Conservation (phyloP, 2,888 invertebrate genomes). For the Mythimna impura region DNA sequence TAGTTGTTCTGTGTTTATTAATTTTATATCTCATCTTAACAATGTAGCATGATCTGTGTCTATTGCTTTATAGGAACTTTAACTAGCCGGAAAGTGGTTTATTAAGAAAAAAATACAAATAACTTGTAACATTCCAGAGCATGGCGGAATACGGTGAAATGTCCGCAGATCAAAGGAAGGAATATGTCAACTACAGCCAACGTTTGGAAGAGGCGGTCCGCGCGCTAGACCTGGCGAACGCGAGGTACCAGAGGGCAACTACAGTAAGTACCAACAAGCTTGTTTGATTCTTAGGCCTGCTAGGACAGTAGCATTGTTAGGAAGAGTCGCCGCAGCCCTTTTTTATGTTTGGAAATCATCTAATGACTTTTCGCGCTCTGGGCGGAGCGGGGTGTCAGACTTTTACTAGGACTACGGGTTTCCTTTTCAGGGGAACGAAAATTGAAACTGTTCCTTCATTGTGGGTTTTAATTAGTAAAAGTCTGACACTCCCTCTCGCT, state of each 20-base stretch:
- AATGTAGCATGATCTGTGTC: not conserved
- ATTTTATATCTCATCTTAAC: not conserved
- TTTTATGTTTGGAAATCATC: too few species aligned
- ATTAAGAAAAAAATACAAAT: not conserved
- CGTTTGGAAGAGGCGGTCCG: constrained; percentile 71
- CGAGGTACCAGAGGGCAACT: constrained; percentile 71
- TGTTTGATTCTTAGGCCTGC: not conserved
- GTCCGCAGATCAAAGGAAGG: constrained; percentile 64
- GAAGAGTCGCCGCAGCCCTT: too few species aligned
- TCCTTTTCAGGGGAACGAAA: too few species aligned
- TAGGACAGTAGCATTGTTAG: too few species aligned
- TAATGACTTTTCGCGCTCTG: too few species aligned
- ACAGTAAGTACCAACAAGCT: constrained; percentile 71
- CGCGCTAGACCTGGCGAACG: constrained; percentile 75
- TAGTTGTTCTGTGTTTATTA: not conserved
- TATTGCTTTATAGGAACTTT: not conserved
- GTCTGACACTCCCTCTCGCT: too few species aligned
- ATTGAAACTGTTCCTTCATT: too few species aligned
- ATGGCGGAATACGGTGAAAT: constrained; percentile 67
- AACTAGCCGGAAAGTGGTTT: not conserved
- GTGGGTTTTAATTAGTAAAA: too few species aligned
- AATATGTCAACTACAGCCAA: constrained; percentile 70
- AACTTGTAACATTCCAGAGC: constrained; percentile 56
- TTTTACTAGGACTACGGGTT: too few species aligned
- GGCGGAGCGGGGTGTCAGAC: too few species aligned